A percentile compares a stretch with the other conserved stretches of the same genome.
Conservation (phyloP, 2,888 invertebrate genomes). For the Drosophila meridionalis region DNA sequence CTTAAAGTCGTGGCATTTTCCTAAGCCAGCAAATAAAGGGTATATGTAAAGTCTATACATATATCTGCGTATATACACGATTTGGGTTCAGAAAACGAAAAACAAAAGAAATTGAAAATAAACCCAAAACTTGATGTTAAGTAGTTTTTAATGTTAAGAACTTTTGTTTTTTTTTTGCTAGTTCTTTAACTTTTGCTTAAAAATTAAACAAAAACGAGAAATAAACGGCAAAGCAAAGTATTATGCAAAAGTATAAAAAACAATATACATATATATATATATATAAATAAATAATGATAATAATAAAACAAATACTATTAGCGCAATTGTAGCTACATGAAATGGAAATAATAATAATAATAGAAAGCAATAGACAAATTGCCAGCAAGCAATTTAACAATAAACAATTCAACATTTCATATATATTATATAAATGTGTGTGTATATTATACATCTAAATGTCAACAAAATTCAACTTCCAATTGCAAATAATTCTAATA, state of each 20-base stretch:
- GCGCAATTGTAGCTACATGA: slow-evolving; percentile 54
- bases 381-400: slow-evolving; percentile 53
- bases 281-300: slow-evolving; percentile 36
- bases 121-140: slow-evolving; percentile 58
- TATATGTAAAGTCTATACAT: slow-evolving; percentile 42
- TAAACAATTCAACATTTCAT: slow-evolving; percentile 14
- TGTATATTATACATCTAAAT: slow-evolving; percentile 48
- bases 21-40: slow-evolving; percentile 53
- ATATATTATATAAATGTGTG: slow-evolving; percentile 8
- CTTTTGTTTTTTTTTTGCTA: slow-evolving; percentile 60
- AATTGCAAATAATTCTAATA: slow-evolving; percentile 29
- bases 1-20: slow-evolving; percentile 79
- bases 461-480: slow-evolving; percentile 55
- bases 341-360: slow-evolving; percentile 1
- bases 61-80: slow-evolving; percentile 44
- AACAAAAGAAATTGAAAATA: slow-evolving; percentile 3
- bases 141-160: slow-evolving; percentile 54
- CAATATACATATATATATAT: slow-evolving; percentile 34
- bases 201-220: slow-evolving; percentile 31
- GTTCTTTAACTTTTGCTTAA: slow-evolving; percentile 62
- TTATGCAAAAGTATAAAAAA: slow-evolving; percentile 71
- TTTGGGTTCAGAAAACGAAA: slow-evolving; percentile 19
- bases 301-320: slow-evolving; percentile 46
- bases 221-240: slow-evolving; percentile 66
- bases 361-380: slow-evolving; percentile 41